phyloP scores from a whole-genome alignment of 2,797 vertebrate genomes.

The Dermochelys coriacea region DNA sequence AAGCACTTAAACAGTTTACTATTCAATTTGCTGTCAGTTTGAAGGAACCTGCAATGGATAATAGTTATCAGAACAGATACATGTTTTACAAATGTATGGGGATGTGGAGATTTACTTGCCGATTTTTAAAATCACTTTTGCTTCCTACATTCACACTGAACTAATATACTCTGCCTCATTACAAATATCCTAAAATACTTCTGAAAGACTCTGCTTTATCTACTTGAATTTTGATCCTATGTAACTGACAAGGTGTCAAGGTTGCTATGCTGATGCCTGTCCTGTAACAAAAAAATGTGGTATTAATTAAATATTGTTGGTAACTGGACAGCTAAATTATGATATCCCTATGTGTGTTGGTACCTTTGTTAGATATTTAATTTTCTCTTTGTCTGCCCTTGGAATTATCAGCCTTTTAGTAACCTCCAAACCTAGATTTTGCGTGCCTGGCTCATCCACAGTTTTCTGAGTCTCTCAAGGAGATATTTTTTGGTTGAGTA shows the following conservation, averaged over 20 bases:
- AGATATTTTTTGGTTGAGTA: neutral
- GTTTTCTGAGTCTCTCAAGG: neutral
- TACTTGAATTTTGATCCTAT: neutral
- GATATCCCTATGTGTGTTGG: conserved; percentile 52
- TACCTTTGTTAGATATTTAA: conserved; percentile 40
- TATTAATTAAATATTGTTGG: conserved; percentile 51
- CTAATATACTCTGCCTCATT: conserved; percentile 31
- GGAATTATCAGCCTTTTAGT: neutral
- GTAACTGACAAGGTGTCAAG: conserved; percentile 11
- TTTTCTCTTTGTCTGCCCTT: conserved; percentile 27
- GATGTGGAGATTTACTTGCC: neutral
- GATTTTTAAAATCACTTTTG: fast-evolving
- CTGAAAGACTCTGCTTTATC: conserved; percentile 38
- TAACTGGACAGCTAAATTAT: conserved; percentile 48
- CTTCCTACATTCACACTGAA: conserved; percentile 30
- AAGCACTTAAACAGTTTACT: too few species aligned
- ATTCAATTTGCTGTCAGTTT: too few species aligned
- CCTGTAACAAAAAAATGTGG: conserved; percentile 47
- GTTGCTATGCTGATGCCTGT: conserved; percentile 29
- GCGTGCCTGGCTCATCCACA: neutral
- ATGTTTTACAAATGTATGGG: conserved; percentile 35
- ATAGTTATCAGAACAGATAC: neutral
- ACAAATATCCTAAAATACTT: conserved; percentile 14
- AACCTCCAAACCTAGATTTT: neutral
- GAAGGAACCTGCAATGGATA: neutral